Evolutionary conservation across 2,797 vertebrate species (phyloP), one percentile per base, ranked within the genome.

Genomic region (Typhlichthys subterraneus): DNA sequence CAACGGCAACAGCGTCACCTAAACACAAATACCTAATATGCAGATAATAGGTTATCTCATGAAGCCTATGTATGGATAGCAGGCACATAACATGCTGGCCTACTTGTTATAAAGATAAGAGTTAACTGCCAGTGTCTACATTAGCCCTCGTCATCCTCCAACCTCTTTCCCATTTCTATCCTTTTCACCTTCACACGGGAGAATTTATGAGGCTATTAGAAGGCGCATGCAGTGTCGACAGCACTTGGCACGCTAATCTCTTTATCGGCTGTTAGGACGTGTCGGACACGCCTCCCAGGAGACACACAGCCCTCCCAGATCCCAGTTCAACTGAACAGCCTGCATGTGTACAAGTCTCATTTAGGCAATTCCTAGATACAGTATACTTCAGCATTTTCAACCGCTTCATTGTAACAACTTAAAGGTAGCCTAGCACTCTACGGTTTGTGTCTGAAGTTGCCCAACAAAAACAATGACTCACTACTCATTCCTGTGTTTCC

Each of bases 181-280:
- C 61, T 31, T 63, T 64, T 64, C 53, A 55, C 82, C 86, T 90
- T 91, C 81, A 86, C 85, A 69, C 53, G 9, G 73, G 61, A 72
- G 75, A 90, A 91, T 92, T 92, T 92, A 91, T 89, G 87, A 88
- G 81, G 79, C 85, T 88, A 81, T 93, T 92, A 91, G 46, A 81
- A 75, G 65, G 75, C 70, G 84, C 75, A 70, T 76, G 78, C 84
- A 83, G 90, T 85, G 86, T 81, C 73, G 78, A 88, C 87, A 85
- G 65, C 69, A 61, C 57, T 87, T 80, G 75, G 86, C 80, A 84
- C 59, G 56, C 78, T 85, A 79, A 90, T 89, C 83, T 85, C 83
- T 85, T 80, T 80, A 82, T 88, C 85, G 84, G 79, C 78, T 79
- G 70, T 66, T 23, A 10, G 52, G 59, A 48, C 15, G 51, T 70